Evolutionary conservation across 2,113 vertebrate species (phyloP).

Genomic region (Egretta garzetta): DNA sequence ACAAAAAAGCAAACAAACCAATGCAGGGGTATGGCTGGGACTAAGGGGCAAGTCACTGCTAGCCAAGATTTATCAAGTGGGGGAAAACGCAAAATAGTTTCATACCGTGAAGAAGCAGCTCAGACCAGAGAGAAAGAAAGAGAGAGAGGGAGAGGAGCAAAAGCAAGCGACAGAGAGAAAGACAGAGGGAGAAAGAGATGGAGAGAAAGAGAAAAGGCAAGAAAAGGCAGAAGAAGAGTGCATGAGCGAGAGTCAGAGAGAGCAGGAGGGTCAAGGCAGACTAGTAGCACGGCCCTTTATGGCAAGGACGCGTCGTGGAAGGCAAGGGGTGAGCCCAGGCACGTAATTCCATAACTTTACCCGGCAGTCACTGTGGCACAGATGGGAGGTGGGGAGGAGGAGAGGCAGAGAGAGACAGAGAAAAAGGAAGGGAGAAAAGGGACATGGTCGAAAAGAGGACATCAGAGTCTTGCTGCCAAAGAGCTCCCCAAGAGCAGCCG

Average conservation of each 20-base stretch:
- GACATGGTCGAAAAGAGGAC: conserved; percentile 57
- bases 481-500: conserved; percentile 38
- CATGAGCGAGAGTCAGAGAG: conserved; percentile 64
- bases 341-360: conserved; percentile 99
- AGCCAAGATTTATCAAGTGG: conserved; percentile 28
- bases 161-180: conserved; percentile 60
- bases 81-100: conserved; percentile 65
- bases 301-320: conserved; percentile 96
- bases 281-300: conserved; percentile 98
- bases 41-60: not conserved
- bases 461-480: conserved; percentile 62
- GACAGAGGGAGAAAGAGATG: conserved; percentile 49
- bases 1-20: not conserved
- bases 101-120: conserved; percentile 82
- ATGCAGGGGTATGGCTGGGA: not conserved
- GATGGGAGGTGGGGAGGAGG: conserved; percentile 33
- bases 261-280: conserved; percentile 87
- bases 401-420: conserved; percentile 44
- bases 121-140: conserved; percentile 65
- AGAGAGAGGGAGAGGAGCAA: not conserved
- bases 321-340: conserved; percentile 96
- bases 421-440: conserved; percentile 63
- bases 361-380: conserved; percentile 91
- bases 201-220: not conserved
- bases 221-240: conserved; percentile 40